phyloP scores from a whole-genome alignment of 2,888 invertebrate species.

The Orchesella flavescens region DNA sequence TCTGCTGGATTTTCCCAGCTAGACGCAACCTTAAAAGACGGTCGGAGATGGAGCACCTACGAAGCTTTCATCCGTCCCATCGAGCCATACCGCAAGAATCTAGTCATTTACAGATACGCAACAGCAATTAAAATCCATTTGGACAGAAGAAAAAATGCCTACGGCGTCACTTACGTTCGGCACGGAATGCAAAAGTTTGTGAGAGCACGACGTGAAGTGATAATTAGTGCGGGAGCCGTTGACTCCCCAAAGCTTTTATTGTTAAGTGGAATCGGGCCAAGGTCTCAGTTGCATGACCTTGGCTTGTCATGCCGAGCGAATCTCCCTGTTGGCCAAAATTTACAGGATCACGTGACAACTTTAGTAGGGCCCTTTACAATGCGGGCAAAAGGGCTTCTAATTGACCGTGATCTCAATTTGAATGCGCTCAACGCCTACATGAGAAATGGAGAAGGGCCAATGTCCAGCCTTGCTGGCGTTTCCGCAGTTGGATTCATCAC shows the following conservation, averaged over 20 bases:
- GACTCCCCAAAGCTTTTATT: conserved; percentile 67
- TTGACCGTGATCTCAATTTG: conserved; percentile 66
- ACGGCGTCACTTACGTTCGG: conserved; percentile 68
- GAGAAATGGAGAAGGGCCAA: conserved; percentile 62
- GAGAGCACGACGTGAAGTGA: conserved; percentile 65
- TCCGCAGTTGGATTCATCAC: conserved; percentile 68
- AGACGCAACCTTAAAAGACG: conserved; percentile 67
- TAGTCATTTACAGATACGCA: conserved; percentile 68
- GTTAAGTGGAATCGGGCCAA: conserved; percentile 68
- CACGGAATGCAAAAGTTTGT: conserved; percentile 67
- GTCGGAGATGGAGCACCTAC: conserved; percentile 62
- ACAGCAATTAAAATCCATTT: conserved; percentile 67
- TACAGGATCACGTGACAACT: conserved; percentile 66
- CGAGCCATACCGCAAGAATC: conserved; percentile 49
- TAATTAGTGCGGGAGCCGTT: conserved; percentile 66
- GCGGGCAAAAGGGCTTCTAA: conserved; percentile 52
- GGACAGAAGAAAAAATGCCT: conserved; percentile 64
- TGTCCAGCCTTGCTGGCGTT: conserved; percentile 66
- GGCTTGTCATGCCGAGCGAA: conserved; percentile 62
- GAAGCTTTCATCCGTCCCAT: conserved; percentile 65
- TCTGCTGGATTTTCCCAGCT: conserved; percentile 62
- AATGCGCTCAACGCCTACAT: conserved; percentile 63
- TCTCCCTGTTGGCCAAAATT: conserved; percentile 67
- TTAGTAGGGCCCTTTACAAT: conserved; percentile 65
- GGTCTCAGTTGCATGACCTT: conserved; percentile 55